Conservation (phyloP, 1,140 invertebrate genomes). For the Atta colombica region DNA sequence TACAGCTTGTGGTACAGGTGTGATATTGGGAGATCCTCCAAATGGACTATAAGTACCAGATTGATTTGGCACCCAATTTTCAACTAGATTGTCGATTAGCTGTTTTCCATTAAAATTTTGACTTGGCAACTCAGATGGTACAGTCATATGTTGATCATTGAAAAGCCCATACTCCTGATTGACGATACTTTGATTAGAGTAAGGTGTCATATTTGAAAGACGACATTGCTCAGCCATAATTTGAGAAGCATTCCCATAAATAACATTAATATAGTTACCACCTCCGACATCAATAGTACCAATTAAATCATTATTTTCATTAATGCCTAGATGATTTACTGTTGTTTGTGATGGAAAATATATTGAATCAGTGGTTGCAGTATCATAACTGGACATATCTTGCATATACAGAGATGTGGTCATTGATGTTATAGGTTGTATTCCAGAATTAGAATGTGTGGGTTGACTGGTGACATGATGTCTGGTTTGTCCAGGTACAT, state of each 20-base stretch:
- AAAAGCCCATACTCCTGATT: slow-evolving; percentile 84
- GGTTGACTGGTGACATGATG: slow-evolving; percentile 75
- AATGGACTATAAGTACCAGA: slow-evolving; percentile 94
- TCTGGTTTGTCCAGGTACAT: slow-evolving; percentile 76
- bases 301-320: slow-evolving; percentile 85
- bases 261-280: slow-evolving; percentile 86
- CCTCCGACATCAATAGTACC: slow-evolving; percentile 85
- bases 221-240: slow-evolving; percentile 84
- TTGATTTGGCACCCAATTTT: slow-evolving; percentile 94
- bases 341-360: slow-evolving; percentile 82
- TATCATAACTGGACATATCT: slow-evolving; percentile 79
- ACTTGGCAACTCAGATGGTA: slow-evolving; percentile 73
- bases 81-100: slow-evolving; percentile 91
- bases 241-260: slow-evolving; percentile 83
- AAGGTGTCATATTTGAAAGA: slow-evolving; percentile 77
- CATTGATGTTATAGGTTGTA: slow-evolving; percentile 79
- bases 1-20: slow-evolving; percentile 76
- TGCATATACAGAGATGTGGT: slow-evolving; percentile 80
- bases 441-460: slow-evolving; percentile 75
- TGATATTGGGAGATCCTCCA: slow-evolving; percentile 87
- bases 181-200: slow-evolving; percentile 79
- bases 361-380: slow-evolving; percentile 76
- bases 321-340: slow-evolving; percentile 83
- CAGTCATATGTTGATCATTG: slow-evolving; percentile 78
- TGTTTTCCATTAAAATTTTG: slow-evolving; percentile 85